Conservation (phyloP, 1,140 invertebrate genomes). For the Apocrypta bakeri region DNA sequence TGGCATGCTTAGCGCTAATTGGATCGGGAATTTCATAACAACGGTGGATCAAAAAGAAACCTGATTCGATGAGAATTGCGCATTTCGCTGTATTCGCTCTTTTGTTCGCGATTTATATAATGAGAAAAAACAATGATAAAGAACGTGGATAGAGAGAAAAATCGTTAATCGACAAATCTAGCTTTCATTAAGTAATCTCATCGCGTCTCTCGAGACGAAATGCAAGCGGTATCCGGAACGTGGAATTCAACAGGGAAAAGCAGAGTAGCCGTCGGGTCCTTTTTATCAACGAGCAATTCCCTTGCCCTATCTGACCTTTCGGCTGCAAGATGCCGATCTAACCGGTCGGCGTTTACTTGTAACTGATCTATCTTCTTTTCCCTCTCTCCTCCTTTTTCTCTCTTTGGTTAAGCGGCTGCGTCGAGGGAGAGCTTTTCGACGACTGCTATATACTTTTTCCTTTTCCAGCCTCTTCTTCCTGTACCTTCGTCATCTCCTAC, state of each 20-base stretch:
- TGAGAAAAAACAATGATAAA: too few species aligned
- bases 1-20: neutral
- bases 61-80: too few species aligned
- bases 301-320: neutral
- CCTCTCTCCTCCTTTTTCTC: neutral
- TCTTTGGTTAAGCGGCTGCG: neutral
- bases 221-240: neutral
- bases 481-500: neutral
- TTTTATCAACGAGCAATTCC: slow-evolving; percentile 25
- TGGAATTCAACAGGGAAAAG: neutral
- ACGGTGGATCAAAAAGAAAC: too few species aligned
- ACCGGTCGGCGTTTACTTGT: slow-evolving; percentile 13
- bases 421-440: neutral
- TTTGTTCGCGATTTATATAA: too few species aligned
- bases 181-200: slow-evolving; percentile 10
- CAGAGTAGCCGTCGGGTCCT: neutral
- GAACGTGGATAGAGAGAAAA: neutral
- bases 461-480: neutral
- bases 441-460: slow-evolving; percentile 1
- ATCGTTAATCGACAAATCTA: neutral
- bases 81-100: too few species aligned
- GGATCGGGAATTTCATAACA: too few species aligned
- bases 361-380: slow-evolving; percentile 31
- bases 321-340: neutral
- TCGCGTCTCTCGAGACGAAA: neutral